A percentile compares a stretch with the other conserved stretches of the same genome.
phyloP scores from a whole-genome alignment of 2,888 invertebrate species.

The Eupeodes latifasciatus region DNA sequence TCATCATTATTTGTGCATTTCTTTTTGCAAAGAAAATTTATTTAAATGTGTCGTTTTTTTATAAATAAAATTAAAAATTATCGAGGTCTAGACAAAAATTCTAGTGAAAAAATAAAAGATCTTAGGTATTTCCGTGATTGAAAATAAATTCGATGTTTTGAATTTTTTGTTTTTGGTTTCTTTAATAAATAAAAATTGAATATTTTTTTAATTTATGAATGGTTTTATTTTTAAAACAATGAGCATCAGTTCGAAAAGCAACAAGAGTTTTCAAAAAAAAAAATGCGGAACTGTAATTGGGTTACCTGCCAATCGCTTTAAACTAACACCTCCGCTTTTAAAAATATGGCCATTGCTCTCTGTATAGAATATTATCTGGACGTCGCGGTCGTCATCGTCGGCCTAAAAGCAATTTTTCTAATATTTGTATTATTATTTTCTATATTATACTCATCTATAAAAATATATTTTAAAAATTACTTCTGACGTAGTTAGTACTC shows the following conservation, averaged over 20 bases:
- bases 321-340: conserved; percentile 29
- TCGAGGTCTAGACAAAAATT: conserved; percentile 10
- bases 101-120: background rate
- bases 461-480: background rate
- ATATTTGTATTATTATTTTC: conserved; percentile 27
- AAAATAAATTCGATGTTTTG: conserved; percentile 3
- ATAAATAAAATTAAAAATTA: background rate
- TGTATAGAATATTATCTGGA: too few relatives aligned
- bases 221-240: conserved; percentile 33
- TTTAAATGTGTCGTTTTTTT: background rate
- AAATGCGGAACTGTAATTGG: conserved; percentile 55
- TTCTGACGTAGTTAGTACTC: background rate
- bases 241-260: background rate
- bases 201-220: conserved; percentile 11
- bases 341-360: conserved; percentile 5
- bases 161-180: background rate
- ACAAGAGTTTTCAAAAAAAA: background rate
- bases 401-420: conserved; percentile 51
- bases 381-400: conserved; percentile 47
- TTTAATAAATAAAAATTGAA: background rate
- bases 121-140: background rate
- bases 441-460: background rate
- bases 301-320: conserved; percentile 42
- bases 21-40: background rate
- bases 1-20: conserved; percentile 7